Conservation (phyloP, 2,113 vertebrate species). For the Ibidorhyncha struthersii region DNA sequence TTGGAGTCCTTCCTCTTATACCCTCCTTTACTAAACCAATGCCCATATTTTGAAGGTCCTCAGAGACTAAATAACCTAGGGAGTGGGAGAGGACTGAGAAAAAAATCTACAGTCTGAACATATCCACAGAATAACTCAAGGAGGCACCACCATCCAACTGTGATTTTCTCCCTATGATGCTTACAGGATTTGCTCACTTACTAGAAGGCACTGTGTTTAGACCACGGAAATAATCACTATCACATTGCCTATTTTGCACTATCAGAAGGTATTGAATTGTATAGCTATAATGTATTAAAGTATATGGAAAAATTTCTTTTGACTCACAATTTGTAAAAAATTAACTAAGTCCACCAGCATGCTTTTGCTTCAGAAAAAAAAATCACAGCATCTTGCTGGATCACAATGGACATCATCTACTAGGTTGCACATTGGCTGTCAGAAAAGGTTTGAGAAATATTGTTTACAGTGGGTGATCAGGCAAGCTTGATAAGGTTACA, state of each 20-base stretch:
- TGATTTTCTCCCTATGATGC: not conserved
- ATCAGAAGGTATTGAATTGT: not conserved
- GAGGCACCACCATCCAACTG: not conserved
- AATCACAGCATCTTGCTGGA: slow-evolving; percentile 29
- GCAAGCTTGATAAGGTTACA: slow-evolving; percentile 68
- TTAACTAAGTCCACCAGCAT: slow-evolving; percentile 45
- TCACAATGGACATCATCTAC: slow-evolving; percentile 64
- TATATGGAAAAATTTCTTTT: slow-evolving; percentile 26
- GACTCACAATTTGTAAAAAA: slow-evolving; percentile 14
- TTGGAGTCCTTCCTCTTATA: not conserved
- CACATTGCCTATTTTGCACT: not conserved
- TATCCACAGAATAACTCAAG: not conserved
- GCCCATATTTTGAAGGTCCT: not conserved
- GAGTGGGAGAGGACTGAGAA: not conserved
- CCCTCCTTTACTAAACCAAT: not conserved
- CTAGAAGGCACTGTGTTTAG: not conserved
- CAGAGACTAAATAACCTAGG: not conserved
- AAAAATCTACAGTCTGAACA: not conserved
- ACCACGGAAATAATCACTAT: not conserved
- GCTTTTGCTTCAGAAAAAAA: slow-evolving; percentile 52
- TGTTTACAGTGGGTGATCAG: slow-evolving; percentile 56
- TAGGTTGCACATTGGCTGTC: slow-evolving; percentile 63
- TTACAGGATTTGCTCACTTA: not conserved
- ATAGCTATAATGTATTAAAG: slow-evolving; percentile 5
- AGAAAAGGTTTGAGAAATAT: slow-evolving; percentile 70